These are phyloP conservation scores for Schizothorax lantsangensis DNA, from an alignment of 2,797 vertebrate species.

Conservation along the genomic window DNA sequence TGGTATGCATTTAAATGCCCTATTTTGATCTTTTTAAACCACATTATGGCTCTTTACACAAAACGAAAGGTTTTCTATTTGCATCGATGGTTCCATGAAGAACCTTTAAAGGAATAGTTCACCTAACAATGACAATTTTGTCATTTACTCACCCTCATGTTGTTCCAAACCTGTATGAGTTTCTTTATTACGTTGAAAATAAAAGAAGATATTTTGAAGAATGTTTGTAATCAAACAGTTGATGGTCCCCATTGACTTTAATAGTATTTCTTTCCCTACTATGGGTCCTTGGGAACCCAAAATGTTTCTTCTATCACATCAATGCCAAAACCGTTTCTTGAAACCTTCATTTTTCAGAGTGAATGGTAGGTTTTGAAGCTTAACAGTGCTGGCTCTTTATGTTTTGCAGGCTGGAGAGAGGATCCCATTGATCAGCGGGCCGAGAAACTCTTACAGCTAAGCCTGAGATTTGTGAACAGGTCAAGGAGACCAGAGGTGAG, in stretches of 20 bases:
- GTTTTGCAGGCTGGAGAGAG: slow-evolving; percentile 56
- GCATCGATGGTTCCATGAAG: background rate
- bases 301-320: background rate
- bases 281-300: background rate
- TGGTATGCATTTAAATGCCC: slow-evolving; percentile 11
- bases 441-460: slow-evolving; percentile 54
- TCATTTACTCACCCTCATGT: background rate
- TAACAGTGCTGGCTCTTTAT: background rate
- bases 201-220: background rate
- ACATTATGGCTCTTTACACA: background rate
- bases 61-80: background rate
- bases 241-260: background rate
- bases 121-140: background rate
- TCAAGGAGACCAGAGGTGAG: slow-evolving; percentile 62
- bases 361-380: background rate
- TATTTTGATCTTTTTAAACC: background rate
- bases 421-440: slow-evolving; percentile 57
- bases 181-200: background rate
- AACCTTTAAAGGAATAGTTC: background rate
- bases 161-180: background rate
- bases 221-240: background rate
- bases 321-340: background rate
- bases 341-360: background rate
- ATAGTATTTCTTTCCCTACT: background rate
- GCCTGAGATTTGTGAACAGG: slow-evolving; percentile 68